Base-by-base conservation (phyloP, 2,113 vertebrate species). In the Lota lota region DNA sequence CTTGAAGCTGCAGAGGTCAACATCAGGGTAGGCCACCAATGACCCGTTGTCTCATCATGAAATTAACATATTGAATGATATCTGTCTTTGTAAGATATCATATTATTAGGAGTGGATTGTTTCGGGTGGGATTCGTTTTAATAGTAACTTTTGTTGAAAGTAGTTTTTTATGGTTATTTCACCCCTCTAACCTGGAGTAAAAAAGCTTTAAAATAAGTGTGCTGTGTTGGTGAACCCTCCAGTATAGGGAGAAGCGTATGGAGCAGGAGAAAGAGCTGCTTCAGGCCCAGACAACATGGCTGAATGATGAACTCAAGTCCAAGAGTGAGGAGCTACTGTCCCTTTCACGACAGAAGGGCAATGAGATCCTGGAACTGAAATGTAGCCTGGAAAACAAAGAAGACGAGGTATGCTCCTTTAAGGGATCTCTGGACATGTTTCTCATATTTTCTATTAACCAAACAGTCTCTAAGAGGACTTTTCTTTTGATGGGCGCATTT, bases 241-340 rank as follows among this genome's bases (percentile, higher is more conserved):
- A 99, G 97, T 95, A 95, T 85, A 94, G 94, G 57, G 97, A 99
- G 83, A 97, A 95, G 73, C 95, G 97, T 4, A 91, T 98, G 90
- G 95, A 96, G 16, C 97, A 98, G 82, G 97, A 99, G 77, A 98
- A 96, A 60, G 95, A 97, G 72, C 90, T 98, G 19, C 83, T 98
- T 0, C 90, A 93, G 75, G 91, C 72, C 72, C 97, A 99, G 53
- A 95, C 92, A 68, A 90, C 90, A 0, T 99, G 97, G 97, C 84
- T 99, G 77, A 96, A 95, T 17, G 63, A 91, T 0, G 96, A 98
- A 72, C 70, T 99, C 75, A 96, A 96, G 84, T 85, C 93, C 28
- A 99, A 99, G 91, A 98, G 94, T 50, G 96, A 98, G 74, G 96
- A 97, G 61, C 91, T 99, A 60, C 88, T 99, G 3, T 92, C 91